phyloP scores from a whole-genome alignment of 2,888 invertebrate species.

The Aproaerema taeniolella region DNA sequence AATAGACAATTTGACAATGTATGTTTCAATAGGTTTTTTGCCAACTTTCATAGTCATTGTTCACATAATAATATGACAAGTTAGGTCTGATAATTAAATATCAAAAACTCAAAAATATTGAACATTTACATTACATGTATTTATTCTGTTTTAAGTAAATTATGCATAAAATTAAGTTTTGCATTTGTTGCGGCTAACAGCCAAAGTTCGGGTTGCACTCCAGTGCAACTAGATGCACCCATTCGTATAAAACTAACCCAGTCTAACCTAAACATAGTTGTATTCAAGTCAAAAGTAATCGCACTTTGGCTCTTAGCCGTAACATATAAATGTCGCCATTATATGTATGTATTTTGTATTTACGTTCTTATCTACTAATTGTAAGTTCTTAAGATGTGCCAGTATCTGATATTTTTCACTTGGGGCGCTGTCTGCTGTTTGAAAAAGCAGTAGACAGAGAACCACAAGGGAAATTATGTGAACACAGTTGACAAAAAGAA shows the following conservation, averaged over 20 bases:
- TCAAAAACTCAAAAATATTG: no score
- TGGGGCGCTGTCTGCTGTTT: slow-evolving; percentile 33
- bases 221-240: background rate
- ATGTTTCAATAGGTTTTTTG: slow-evolving; percentile 52
- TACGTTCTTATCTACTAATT: background rate
- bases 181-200: background rate
- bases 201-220: background rate
- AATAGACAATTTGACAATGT: slow-evolving; percentile 53
- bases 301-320: background rate
- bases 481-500: slow-evolving; percentile 51
- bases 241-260: no score
- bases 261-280: background rate
- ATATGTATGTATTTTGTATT: no score
- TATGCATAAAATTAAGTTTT: background rate
- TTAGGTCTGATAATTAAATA: no score
- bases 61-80: slow-evolving; percentile 40
- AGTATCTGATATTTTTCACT: slow-evolving; percentile 25
- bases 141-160: background rate
- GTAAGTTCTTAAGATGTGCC: background rate
- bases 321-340: background rate
- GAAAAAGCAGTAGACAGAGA: slow-evolving; percentile 27
- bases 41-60: slow-evolving; percentile 31
- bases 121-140: background rate
- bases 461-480: slow-evolving; percentile 50
- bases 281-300: background rate